phyloP scores from a whole-genome alignment of 2,888 invertebrate genomes.

The Rhingia rostrata region DNA sequence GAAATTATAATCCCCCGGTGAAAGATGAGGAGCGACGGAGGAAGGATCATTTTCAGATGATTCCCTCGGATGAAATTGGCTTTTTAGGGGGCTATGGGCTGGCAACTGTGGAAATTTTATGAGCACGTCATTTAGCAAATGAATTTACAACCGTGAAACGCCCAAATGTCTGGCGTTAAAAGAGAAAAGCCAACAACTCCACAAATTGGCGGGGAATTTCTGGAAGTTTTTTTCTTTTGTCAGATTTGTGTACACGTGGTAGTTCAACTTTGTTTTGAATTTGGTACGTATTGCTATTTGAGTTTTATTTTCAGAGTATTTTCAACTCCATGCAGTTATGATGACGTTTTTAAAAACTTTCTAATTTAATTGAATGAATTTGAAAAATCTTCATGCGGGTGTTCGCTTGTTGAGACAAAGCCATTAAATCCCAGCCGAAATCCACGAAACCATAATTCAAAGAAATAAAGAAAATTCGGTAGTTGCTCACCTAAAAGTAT shows the following conservation, averaged over 20 bases:
- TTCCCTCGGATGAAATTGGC: slow-evolving; percentile 46
- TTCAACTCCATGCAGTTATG: too few species aligned
- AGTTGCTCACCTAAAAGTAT: too few species aligned
- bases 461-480: too few species aligned
- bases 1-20: slow-evolving; percentile 60
- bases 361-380: too few species aligned
- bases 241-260: neutral
- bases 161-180: slow-evolving; percentile 83
- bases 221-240: slow-evolving; percentile 5
- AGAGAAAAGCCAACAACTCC: slow-evolving; percentile 79
- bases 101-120: slow-evolving; percentile 80
- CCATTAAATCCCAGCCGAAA: too few species aligned
- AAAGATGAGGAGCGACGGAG: slow-evolving; percentile 44
- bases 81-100: slow-evolving; percentile 63
- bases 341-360: too few species aligned
- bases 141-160: slow-evolving; percentile 83
- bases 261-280: slow-evolving; percentile 5
- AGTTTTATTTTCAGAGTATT: neutral
- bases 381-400: too few species aligned
- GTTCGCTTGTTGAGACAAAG: too few species aligned
- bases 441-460: too few species aligned
- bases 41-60: slow-evolving; percentile 54
- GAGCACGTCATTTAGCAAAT: slow-evolving; percentile 83
- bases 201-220: slow-evolving; percentile 60
- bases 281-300: neutral